phyloP scores from a whole-genome alignment of 2,113 vertebrate species.

The Cebidichthys violaceus region DNA sequence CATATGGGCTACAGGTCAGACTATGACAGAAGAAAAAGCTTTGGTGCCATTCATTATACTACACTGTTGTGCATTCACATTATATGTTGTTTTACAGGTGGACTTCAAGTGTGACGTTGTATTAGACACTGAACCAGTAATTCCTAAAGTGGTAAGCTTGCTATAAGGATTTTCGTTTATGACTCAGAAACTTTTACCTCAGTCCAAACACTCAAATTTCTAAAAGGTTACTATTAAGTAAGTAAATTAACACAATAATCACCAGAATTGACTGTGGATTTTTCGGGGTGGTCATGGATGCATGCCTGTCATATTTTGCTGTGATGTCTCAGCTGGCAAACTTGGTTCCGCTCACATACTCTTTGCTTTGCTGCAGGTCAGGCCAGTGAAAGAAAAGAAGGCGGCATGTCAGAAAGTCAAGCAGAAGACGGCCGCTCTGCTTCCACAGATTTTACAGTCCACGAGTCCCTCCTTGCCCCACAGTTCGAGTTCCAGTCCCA shows the following conservation, averaged over 20 bases:
- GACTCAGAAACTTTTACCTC: not conserved
- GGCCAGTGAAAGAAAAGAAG: conserved; percentile 8
- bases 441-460: conserved; percentile 1
- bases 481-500: conserved; percentile 51
- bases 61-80: not conserved
- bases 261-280: not conserved
- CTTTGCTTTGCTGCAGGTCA: conserved; percentile 46
- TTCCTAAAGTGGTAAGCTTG: conserved; percentile 60
- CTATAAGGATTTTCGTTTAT: not conserved
- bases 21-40: not conserved
- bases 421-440: conserved; percentile 9
- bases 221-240: too few species aligned
- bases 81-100: conserved; percentile 58
- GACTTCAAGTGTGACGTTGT: conserved; percentile 80
- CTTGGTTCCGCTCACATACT: not conserved
- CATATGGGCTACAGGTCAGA: not conserved
- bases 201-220: not conserved
- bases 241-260: not conserved
- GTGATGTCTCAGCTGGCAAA: not conserved
- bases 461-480: conserved; percentile 38
- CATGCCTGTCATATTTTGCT: not conserved
- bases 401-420: conserved; percentile 24
- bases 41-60: not conserved
- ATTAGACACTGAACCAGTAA: conserved; percentile 74
- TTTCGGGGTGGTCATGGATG: not conserved